Base-by-base conservation (phyloP, 2,888 invertebrate species). In the Pediacus dermestoides region DNA sequence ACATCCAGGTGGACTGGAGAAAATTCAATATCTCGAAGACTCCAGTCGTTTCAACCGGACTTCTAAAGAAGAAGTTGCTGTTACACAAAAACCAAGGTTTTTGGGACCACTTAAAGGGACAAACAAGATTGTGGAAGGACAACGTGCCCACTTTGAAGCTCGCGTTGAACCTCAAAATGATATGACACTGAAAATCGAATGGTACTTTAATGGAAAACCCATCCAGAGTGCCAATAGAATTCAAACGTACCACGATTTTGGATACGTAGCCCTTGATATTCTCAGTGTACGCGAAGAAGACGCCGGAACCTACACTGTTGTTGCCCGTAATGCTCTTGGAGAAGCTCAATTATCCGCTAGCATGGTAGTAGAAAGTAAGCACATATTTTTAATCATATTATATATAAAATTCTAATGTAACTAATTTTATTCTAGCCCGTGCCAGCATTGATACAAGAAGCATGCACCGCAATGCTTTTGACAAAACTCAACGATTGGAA, bases 131-230 rank as follows among this genome's bases (percentile, higher is more conserved):
- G 81, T 89, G 12, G 94, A 95, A 73, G 90, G 91, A 1, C 93
- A 94, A 73, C 79, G 89, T 30, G 92, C 93, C 49, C 94, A 95
- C 62, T 92, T 95, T 63, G 95, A 95, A 74, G 90, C 88, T 2
- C 83, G 94, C 47, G 88, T 97, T 30, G 91, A 93, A 62, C 97
- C 96, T 1, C 88, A 93, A 68, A 92, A 87, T 63, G 97, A 97
- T 70, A 78, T 92, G 15, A 86, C 87, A 11, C 85, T 97, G 84
- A 80, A 80, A 60, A 85, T 93, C 45, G 95, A 96, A 72, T 99
- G 97, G 97, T 94, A 91, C 66, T 91, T 91, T 61, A 95, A 99
- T 70, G 95, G 93, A 35, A 84, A 88, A 64, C 83, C 90, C 44
- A 84, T 99, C 42, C 86, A 85, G 62, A 81, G 83, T 42, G 91